Conservation (phyloP, 2,888 invertebrate genomes). For the Empis stercorea region DNA sequence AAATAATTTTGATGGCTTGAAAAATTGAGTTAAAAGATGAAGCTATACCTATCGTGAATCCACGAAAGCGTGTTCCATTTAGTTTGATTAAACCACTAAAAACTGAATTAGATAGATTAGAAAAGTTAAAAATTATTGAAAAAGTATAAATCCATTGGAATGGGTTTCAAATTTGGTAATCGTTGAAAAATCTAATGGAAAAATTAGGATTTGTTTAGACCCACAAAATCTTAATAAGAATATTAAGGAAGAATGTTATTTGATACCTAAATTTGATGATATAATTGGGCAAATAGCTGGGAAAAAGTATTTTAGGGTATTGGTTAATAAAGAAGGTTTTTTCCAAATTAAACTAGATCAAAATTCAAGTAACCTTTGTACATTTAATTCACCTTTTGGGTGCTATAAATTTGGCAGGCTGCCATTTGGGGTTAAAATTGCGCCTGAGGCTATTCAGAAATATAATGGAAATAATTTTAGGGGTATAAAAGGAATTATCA, state of each 20-base stretch:
- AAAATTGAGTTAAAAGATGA: constrained; percentile 3
- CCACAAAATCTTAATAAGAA: constrained; percentile 17
- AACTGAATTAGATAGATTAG: not conserved
- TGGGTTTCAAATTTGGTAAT: constrained; percentile 13
- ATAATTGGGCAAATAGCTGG: constrained; percentile 12
- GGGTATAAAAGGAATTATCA: constrained; percentile 15
- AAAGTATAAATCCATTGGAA: constrained; percentile 10
- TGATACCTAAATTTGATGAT: constrained; percentile 16
- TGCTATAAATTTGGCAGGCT: no score
- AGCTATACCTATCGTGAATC: not conserved
- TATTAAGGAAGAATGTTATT: constrained; percentile 13
- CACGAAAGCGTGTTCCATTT: constrained; percentile 2
- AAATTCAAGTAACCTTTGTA: no score
- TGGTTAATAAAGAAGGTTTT: constrained; percentile 17
- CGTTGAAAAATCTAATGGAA: constrained; percentile 17
- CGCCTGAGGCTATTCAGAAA: constrained; percentile 16
- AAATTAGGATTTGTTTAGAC: constrained; percentile 19
- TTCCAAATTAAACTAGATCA: no score
- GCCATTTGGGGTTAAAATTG: constrained; percentile 16
- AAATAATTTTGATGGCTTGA: constrained; percentile 1
- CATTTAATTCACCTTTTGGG: no score
- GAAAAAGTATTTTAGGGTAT: constrained; percentile 15
- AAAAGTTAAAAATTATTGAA: constrained; percentile 2
- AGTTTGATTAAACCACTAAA: constrained; percentile 1
- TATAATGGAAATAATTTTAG: constrained; percentile 14